A percentile compares a stretch with the other conserved stretches of the same genome.
These are phyloP conservation scores for Circaetus gallicus DNA, from an alignment of 2,113 vertebrate species.

Conservation along the genomic window DNA sequence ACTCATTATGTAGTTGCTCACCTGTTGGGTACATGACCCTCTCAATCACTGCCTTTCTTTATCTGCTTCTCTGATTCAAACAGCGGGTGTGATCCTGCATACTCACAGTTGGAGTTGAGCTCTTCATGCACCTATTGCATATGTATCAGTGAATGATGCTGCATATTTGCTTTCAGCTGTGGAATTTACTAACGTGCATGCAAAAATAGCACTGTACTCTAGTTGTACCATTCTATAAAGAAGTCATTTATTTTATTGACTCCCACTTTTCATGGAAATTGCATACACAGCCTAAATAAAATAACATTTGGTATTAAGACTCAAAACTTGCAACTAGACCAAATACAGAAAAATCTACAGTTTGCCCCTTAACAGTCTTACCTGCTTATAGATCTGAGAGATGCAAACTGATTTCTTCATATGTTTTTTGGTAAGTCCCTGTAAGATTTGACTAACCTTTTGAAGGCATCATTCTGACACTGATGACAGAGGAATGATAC, in stretches of 20 bases:
- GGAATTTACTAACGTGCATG: neutral
- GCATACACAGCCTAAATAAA: neutral
- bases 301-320: neutral
- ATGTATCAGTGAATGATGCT: neutral
- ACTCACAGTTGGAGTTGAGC: neutral
- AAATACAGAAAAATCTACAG: neutral
- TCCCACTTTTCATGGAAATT: neutral
- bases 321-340: neutral
- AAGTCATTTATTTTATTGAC: neutral
- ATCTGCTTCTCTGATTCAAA: neutral
- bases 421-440: neutral
- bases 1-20: neutral
- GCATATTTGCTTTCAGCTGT: neutral
- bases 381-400: neutral
- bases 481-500: neutral
- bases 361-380: neutral
- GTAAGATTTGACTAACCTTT: neutral
- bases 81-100: neutral
- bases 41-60: neutral
- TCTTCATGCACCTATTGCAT: neutral
- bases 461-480: neutral
- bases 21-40: neutral
- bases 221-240: neutral
- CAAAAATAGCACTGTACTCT: neutral
- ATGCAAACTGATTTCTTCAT: neutral